Conservation (phyloP, 2,797 vertebrate genomes). For the Phyllotis vaccarum region DNA sequence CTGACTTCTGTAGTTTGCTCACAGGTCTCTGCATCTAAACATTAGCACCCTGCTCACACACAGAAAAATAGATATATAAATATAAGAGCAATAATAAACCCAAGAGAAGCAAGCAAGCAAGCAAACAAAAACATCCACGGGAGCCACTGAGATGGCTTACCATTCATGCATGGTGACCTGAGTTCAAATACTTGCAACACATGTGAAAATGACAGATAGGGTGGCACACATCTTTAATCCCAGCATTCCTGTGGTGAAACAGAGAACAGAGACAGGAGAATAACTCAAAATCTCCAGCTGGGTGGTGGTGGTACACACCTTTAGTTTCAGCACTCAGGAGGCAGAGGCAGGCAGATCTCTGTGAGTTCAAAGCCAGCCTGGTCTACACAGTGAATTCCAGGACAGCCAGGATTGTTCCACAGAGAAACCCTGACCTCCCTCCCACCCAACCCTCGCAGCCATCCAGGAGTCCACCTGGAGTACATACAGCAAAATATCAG, state of each 20-base stretch:
- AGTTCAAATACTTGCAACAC: neutral
- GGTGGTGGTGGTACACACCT: too few relatives aligned
- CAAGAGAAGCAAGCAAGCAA: neutral
- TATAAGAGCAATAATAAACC: neutral
- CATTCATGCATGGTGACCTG: neutral
- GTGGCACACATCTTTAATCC: neutral
- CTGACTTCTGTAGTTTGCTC: neutral
- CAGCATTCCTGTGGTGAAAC: neutral
- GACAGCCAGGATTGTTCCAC: neutral
- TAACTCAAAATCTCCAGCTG: neutral
- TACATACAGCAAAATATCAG: neutral
- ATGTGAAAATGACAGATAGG: neutral
- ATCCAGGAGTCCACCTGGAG: neutral
- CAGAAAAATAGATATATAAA: neutral
- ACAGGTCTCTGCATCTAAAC: neutral
- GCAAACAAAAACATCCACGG: neutral
- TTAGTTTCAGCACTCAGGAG: neutral
- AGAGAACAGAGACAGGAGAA: neutral
- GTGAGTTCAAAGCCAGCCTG: neutral
- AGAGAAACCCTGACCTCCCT: neutral
- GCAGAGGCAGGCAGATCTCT: neutral
- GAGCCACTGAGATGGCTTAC: neutral
- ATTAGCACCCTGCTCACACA: neutral
- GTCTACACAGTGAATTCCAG: neutral
- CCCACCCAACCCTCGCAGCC: neutral